phyloP scores from a whole-genome alignment of 2,113 vertebrate genomes.

The Passerina amoena region DNA sequence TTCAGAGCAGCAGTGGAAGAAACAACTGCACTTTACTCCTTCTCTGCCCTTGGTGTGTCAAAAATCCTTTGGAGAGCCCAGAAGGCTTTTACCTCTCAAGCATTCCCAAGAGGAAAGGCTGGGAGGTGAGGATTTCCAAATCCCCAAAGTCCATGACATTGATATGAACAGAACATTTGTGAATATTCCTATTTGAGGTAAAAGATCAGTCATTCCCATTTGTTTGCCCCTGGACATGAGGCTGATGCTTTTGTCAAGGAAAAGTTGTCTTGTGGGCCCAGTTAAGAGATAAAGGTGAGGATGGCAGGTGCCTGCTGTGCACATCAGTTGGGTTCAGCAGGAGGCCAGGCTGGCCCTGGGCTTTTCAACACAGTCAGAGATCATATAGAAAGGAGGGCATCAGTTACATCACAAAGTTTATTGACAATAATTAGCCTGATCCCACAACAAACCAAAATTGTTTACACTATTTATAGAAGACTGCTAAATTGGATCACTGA shows the following conservation, averaged over 20 bases:
- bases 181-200: background rate
- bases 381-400: background rate
- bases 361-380: background rate
- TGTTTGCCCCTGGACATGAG: background rate
- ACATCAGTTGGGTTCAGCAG: background rate
- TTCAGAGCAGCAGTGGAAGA: background rate
- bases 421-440: background rate
- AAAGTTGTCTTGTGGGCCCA: background rate
- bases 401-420: background rate
- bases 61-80: background rate
- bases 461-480: background rate
- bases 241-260: background rate
- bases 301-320: no score
- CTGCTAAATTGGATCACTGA: background rate
- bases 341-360: no score
- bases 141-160: background rate
- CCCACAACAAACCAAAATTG: background rate
- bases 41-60: background rate
- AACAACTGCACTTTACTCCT: accelerated
- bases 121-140: background rate
- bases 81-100: background rate
- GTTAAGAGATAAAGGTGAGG: background rate
- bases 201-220: background rate
- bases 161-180: background rate
- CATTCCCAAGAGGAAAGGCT: background rate